A percentile compares a stretch with the other conserved stretches of the same genome.
These are phyloP conservation scores for Nipponacmea schrenckii DNA, from an alignment of 2,888 invertebrate genomes.

Conservation along the genomic window DNA sequence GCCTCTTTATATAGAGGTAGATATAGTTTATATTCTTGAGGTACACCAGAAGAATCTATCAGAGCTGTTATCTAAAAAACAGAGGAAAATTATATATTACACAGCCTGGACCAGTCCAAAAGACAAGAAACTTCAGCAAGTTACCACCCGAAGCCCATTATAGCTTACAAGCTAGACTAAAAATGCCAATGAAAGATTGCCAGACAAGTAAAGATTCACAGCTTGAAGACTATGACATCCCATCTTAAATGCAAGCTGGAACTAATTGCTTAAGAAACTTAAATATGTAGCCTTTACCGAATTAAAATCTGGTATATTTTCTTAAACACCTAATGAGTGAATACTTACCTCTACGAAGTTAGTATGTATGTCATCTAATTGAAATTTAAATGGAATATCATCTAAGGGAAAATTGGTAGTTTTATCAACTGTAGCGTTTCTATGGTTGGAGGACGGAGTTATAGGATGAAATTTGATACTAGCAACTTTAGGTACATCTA, in stretches of 20 bases:
- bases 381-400: conserved; percentile 79
- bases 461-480: conserved; percentile 75
- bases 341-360: conserved; percentile 85
- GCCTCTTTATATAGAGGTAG: conserved; percentile 81
- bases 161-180: too few relatives aligned
- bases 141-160: too few relatives aligned
- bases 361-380: conserved; percentile 82
- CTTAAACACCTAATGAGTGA: neutral
- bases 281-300: too few relatives aligned
- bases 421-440: conserved; percentile 29
- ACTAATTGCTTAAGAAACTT: too few relatives aligned
- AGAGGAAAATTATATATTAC: neutral
- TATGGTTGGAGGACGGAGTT: conserved; percentile 49
- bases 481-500: conserved; percentile 81
- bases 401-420: conserved; percentile 55
- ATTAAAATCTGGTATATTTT: too few relatives aligned
- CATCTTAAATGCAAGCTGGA: too few relatives aligned
- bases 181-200: too few relatives aligned
- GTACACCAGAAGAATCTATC: conserved; percentile 77
- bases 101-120: too few relatives aligned
- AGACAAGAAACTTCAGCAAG: too few relatives aligned
- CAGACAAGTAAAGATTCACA: too few relatives aligned
- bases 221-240: too few relatives aligned
- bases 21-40: conserved; percentile 76
- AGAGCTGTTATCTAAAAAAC: conserved; percentile 76